These are phyloP conservation scores for Thunnus thynnus DNA, from an alignment of 2,113 vertebrate species.

Conservation along the genomic window DNA sequence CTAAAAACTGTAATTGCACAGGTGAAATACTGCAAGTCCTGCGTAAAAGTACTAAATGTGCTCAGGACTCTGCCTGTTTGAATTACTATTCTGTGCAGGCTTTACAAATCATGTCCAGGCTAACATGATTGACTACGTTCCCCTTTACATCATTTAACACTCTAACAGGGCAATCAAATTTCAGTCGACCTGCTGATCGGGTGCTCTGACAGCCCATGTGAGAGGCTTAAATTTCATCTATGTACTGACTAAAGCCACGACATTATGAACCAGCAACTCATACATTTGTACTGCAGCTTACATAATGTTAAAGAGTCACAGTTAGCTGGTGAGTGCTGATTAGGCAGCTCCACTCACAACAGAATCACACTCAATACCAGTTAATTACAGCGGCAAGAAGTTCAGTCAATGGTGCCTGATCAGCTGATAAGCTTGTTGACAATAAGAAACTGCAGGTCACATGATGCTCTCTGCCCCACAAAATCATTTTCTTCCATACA, in stretches of 20 bases:
- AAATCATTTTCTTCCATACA: neutral
- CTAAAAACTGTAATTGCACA: no score
- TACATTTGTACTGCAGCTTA: no score
- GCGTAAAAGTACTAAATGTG: neutral
- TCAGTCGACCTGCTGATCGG: neutral
- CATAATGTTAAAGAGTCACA: no score
- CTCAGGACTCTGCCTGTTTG: neutral
- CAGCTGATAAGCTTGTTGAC: neutral
- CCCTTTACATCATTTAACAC: slow-evolving; percentile 32
- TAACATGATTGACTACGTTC: slow-evolving; percentile 21
- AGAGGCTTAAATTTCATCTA: slow-evolving; percentile 9
- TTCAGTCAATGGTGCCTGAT: neutral
- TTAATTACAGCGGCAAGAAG: neutral
- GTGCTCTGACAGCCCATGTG: neutral
- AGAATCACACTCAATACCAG: no score
- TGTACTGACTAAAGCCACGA: neutral
- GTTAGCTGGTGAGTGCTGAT: no score
- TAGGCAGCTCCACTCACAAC: no score
- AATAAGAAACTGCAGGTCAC: neutral
- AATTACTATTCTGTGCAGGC: slow-evolving; percentile 25
- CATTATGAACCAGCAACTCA: neutral
- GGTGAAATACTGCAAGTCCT: neutral
- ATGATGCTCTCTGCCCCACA: neutral
- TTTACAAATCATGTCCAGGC: slow-evolving; percentile 6
- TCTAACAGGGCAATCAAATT: neutral